phyloP scores from a whole-genome alignment of 2,113 vertebrate species.

The Phrynocephalus versicolor region DNA sequence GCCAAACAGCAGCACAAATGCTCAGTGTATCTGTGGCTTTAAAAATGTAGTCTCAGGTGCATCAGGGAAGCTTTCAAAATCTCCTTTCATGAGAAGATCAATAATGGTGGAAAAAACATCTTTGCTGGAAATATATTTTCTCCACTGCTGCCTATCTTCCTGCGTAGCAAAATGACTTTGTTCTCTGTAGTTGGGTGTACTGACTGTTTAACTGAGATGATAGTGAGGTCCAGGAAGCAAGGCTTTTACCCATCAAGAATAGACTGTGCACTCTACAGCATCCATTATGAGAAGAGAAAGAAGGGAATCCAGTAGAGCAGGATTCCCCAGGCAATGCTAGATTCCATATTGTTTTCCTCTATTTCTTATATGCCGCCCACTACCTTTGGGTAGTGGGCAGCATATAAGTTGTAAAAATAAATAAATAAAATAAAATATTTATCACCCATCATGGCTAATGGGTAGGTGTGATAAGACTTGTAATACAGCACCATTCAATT shows the following conservation, averaged over 20 bases:
- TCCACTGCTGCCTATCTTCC: neutral
- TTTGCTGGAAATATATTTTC: neutral
- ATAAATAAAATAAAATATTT: too few relatives aligned
- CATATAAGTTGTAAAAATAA: too few relatives aligned
- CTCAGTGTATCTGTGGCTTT: neutral
- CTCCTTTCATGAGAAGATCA: neutral
- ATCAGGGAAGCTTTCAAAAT: neutral
- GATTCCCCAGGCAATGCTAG: too few relatives aligned
- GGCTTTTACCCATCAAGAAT: neutral
- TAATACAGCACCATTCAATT: too few relatives aligned
- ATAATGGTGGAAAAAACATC: neutral
- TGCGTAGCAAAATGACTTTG: neutral
- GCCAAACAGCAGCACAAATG: neutral
- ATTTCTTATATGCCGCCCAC: too few relatives aligned
- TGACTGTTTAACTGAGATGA: neutral
- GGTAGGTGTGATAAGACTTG: too few relatives aligned
- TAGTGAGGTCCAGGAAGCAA: neutral
- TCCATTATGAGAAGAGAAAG: neutral
- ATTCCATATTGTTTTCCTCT: too few relatives aligned
- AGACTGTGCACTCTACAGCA: neutral
- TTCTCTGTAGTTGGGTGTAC: neutral
- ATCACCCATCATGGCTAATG: too few relatives aligned
- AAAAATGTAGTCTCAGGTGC: too few relatives aligned
- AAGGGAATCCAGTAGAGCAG: neutral
- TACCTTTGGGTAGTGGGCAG: too few relatives aligned